These are phyloP conservation scores for Macaca nemestrina DNA, from an alignment of 2,113 vertebrate genomes.

Conservation along the genomic window DNA sequence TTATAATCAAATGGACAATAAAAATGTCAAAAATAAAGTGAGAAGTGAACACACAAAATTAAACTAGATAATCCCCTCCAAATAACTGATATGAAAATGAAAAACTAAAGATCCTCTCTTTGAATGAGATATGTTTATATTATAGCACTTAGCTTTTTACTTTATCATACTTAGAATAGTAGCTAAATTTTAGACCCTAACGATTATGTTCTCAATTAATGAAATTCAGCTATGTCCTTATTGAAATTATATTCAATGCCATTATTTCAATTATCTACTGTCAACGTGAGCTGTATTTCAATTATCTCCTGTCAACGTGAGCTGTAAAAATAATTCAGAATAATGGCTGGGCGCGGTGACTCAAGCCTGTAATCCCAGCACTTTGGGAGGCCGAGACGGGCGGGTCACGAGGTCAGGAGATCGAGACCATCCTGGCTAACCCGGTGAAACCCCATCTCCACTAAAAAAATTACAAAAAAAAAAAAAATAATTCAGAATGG, in stretches of 20 bases:
- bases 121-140: background rate
- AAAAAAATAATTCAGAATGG: background rate
- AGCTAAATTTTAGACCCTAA: constrained; percentile 45
- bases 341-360: too few species aligned
- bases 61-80: background rate
- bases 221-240: background rate
- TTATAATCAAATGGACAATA: background rate
- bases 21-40: background rate
- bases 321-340: constrained; percentile 33
- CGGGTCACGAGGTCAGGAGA: too few species aligned
- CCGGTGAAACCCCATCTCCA: too few species aligned
- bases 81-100: background rate
- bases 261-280: constrained; percentile 39
- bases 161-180: constrained; percentile 36
- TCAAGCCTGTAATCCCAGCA: too few species aligned
- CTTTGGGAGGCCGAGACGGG: too few species aligned
- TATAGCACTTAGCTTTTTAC: constrained; percentile 27
- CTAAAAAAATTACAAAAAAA: too few species aligned
- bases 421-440: too few species aligned
- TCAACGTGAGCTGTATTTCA: background rate
- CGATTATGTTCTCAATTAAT: constrained; percentile 20
- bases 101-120: background rate
- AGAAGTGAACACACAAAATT: background rate
- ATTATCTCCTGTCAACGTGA: constrained; percentile 22
- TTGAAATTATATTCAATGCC: constrained; percentile 6